Conservation (phyloP, 1,140 invertebrate genomes). For the Caerostris darwini region DNA sequence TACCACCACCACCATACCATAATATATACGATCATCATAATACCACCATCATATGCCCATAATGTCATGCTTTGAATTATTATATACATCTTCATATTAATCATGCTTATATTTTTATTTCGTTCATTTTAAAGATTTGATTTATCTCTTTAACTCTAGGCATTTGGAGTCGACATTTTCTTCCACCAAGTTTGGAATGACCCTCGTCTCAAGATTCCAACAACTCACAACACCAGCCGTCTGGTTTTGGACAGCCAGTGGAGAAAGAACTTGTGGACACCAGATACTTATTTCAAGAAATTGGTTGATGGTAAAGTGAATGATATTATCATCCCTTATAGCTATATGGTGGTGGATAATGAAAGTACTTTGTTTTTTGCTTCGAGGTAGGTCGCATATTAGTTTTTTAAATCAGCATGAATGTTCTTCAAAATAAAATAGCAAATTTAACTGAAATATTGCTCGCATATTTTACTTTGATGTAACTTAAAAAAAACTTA, state of each 20-base stretch:
- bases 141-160: conserved; percentile 43
- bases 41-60: too few species aligned
- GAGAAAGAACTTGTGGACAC: conserved; percentile 77
- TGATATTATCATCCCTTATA: conserved; percentile 76
- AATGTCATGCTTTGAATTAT: too few species aligned
- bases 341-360: conserved; percentile 74
- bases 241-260: conserved; percentile 76
- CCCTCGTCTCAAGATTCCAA: conserved; percentile 63
- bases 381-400: conserved; percentile 53
- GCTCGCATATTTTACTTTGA: too few species aligned
- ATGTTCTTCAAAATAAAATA: too few species aligned
- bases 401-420: too few species aligned
- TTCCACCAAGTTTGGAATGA: conserved; percentile 79
- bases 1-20: too few species aligned
- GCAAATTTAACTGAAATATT: too few species aligned
- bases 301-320: conserved; percentile 77
- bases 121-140: background rate
- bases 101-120: background rate
- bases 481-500: too few species aligned
- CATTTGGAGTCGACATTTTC: conserved; percentile 78
- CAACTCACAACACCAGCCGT: conserved; percentile 49
- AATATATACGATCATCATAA: too few species aligned
- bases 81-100: background rate
- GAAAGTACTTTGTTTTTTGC: conserved; percentile 74
- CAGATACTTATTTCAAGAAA: conserved; percentile 79